A percentile compares a stretch with the other conserved stretches of the same genome.
phyloP scores from a whole-genome alignment of 2,113 vertebrate species.

The Rousettus leschenaultii region DNA sequence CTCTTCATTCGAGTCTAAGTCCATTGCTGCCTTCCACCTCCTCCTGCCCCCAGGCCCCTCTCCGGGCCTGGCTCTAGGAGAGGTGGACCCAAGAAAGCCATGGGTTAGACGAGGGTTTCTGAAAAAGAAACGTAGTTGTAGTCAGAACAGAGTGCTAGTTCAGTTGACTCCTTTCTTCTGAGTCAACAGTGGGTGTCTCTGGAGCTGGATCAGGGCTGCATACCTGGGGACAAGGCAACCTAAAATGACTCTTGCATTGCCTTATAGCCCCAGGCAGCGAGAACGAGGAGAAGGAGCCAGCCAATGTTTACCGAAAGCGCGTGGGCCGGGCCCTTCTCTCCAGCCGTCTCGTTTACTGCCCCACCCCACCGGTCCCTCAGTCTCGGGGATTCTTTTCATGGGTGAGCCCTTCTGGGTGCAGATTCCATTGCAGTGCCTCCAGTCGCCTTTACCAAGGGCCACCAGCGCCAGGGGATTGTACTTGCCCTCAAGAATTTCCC shows the following conservation, averaged over 20 bases:
- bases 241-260: not conserved
- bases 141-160: not conserved
- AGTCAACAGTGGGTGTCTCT: slow-evolving; percentile 21
- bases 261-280: not conserved
- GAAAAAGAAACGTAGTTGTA: not conserved
- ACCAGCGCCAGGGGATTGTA: not conserved
- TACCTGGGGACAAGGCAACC: not conserved
- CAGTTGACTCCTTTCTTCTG: not conserved
- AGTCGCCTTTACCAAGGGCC: not conserved
- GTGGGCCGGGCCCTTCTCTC: not conserved
- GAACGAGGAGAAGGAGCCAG: not conserved
- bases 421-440: not conserved
- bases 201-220: not conserved
- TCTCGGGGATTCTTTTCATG: not conserved
- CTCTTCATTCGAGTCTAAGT: not conserved
- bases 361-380: too few species aligned
- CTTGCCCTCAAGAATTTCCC: not conserved
- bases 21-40: not conserved
- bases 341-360: not conserved
- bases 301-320: not conserved
- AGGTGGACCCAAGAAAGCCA: not conserved
- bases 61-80: not conserved
- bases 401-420: not conserved
- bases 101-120: not conserved
- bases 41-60: not conserved